Base-by-base conservation (phyloP, 2,113 vertebrate species). In the Macrotis lagotis region DNA sequence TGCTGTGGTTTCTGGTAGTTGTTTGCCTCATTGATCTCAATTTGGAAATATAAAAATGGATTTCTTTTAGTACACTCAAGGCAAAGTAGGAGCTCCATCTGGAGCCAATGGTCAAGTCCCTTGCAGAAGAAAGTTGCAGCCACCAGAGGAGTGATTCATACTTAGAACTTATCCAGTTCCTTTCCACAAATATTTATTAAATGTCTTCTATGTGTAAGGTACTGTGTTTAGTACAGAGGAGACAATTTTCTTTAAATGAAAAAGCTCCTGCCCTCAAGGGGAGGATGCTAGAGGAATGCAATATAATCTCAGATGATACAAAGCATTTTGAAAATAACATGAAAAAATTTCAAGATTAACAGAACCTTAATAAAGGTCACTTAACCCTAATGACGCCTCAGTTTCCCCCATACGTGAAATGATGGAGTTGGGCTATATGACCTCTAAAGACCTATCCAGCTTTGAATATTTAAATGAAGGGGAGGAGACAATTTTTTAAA, bases 121-220 rank as follows among this genome's bases (percentile, higher is more conserved):
- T 11, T 49, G 7, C 24, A 74, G 91, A 91, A 91, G 8, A 22
- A 91, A 93, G 16, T 93, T 96, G 95, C 66, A 51, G 50, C 93
- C 95, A 90, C 91, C 89, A 11, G 0, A 31, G 66, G 37, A 26
- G 66, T 25, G 83, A 24, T 1, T 8, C 12, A 50, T 5, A 47
- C 50, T 59, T 91, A 25, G 89, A 92, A 89, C 52, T 91, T 55
- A 44, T 37, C 25, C 26, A 83, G n/a, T 83, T 83, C 66, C 44
- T 44, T 83, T 83, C 66, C 66, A 83, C 37, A 83, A 83, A 83
- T 83, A 83, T 83, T 83, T 83, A 83, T 83, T 83, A 83, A 83
- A 83, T 83, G 66, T 44, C 37, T 83, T 44, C 66, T 24, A 44
- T 83, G 66, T 83, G 66, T 83, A 83, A 83, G 66, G 66, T 83